Evolutionary conservation across 2,797 vertebrate genomes (phyloP), one percentile per base, ranked within the genome.

Genomic region (Labroides dimidiatus): DNA sequence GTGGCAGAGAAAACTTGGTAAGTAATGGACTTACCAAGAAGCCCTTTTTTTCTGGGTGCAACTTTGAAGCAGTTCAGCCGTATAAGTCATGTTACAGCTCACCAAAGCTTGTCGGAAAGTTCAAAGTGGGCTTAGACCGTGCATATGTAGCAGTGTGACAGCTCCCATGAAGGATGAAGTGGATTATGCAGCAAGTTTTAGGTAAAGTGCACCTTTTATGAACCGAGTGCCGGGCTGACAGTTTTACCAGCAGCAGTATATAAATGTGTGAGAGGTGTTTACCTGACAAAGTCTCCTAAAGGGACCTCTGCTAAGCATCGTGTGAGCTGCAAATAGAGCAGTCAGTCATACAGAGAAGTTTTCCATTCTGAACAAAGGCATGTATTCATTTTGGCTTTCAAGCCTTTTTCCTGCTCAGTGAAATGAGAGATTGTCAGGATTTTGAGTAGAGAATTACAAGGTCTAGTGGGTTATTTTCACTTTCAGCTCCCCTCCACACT

Each of bases 101-200:
- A 58, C 65, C 74, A 69, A 83, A 86, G 62, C 53, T 66, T 56
- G 43, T 81, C 69, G 81, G 30, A 58, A 76, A 70, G 71, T 86
- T 85, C 62, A 82, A 82, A 84, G 84, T 58, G 62, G 53, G 68
- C 47, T 82, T 62, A 78, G 51, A 55, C 42, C 27, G 49, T 49
- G 21, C 56, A 33, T 64, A 63, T 72, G 56, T 51, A 68, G 47
- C 37, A 10, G 68, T 48, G 49, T 79, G 81, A 66, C 81, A 80
- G 81, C 67, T 66, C 72, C 65, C 64, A 69, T 6, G 65, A 58
- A 63, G 71, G 58, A 84, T 84, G 68, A 82, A 62, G 61, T 68
- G 76, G 76, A 84, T 87, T 84, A 77, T 24, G 8, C 43, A 24
- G 7, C 11, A 37, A 23, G 54, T 75, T 82, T 85, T 43, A 66